phyloP scores from a whole-genome alignment of 2,113 vertebrate genomes.

The Candoia aspera region DNA sequence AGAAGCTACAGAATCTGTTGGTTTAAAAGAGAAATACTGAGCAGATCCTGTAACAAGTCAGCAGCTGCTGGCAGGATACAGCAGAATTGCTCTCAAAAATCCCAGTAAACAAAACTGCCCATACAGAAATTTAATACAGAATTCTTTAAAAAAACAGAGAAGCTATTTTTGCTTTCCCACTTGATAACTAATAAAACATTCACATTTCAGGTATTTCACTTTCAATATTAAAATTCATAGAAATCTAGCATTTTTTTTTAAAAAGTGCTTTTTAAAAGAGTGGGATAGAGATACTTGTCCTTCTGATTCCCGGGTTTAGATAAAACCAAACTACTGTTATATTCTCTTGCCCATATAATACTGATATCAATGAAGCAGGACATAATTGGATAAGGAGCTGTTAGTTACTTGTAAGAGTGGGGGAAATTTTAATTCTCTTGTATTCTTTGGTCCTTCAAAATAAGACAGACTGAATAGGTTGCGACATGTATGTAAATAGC shows the following conservation, averaged over 20 bases:
- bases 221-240: slow-evolving; percentile 44
- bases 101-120: background rate
- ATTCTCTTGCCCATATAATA: slow-evolving; percentile 12
- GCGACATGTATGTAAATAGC: slow-evolving; percentile 43
- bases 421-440: slow-evolving; percentile 21
- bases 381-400: slow-evolving; percentile 26
- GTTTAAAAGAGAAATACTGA: slow-evolving; percentile 30
- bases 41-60: background rate
- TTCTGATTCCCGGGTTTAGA: slow-evolving; percentile 25
- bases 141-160: slow-evolving; percentile 30
- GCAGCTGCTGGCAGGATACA: slow-evolving; percentile 21
- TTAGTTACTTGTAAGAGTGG: slow-evolving; percentile 20
- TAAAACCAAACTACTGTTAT: slow-evolving; percentile 46
- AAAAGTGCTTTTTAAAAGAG: slow-evolving; percentile 55
- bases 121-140: slow-evolving; percentile 17
- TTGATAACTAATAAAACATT: slow-evolving; percentile 62
- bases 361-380: slow-evolving; percentile 22
- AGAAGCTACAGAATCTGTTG: slow-evolving; percentile 32
- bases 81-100: background rate
- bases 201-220: slow-evolving; percentile 55
- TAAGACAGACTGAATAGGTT: slow-evolving; percentile 55
- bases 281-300: slow-evolving; percentile 38
- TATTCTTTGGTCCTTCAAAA: slow-evolving; percentile 70
- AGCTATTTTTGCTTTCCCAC: slow-evolving; percentile 41
- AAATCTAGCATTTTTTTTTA: slow-evolving; percentile 51